These are phyloP conservation scores for Gymnodraco acuticeps DNA, from an alignment of 2,797 vertebrate species.

Conservation along the genomic window DNA sequence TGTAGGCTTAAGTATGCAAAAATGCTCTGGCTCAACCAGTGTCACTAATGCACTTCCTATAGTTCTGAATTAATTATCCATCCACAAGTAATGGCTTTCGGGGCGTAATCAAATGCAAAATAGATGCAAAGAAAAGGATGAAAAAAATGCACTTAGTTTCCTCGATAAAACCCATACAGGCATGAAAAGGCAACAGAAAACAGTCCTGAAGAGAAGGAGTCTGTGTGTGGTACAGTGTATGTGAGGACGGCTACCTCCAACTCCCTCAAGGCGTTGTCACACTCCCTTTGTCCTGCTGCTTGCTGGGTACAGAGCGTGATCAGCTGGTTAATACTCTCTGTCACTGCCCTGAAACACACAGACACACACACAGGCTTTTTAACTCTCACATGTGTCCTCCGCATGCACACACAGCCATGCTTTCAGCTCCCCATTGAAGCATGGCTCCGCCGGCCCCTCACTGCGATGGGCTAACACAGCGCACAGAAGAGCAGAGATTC, in stretches of 20 bases:
- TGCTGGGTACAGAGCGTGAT: slow-evolving; percentile 98
- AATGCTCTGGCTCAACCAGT: slow-evolving; percentile 11
- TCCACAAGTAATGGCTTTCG: slow-evolving; percentile 10
- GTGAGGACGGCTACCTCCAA: slow-evolving; percentile 89
- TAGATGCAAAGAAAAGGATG: background rate
- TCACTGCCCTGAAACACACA: slow-evolving; percentile 92
- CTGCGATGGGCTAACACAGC: slow-evolving; percentile 50
- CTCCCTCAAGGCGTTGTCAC: slow-evolving; percentile 96
- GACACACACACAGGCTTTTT: slow-evolving; percentile 49
- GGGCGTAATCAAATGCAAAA: slow-evolving; percentile 24
- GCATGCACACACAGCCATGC: slow-evolving; percentile 48
- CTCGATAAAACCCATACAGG: slow-evolving; percentile 18
- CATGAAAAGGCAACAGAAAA: slow-evolving; percentile 30
- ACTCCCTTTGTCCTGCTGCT: slow-evolving; percentile 97
- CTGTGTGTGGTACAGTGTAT: slow-evolving; percentile 31
- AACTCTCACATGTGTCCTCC: slow-evolving; percentile 56
- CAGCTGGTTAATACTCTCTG: slow-evolving; percentile 98
- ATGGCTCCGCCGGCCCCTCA: slow-evolving; percentile 45
- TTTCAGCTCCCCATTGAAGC: slow-evolving; percentile 55
- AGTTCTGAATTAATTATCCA: slow-evolving; percentile 19
- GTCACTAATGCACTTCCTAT: slow-evolving; percentile 7
- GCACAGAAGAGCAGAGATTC: slow-evolving; percentile 60
- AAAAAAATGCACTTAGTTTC: background rate
- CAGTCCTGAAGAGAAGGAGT: background rate
- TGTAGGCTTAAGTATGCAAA: slow-evolving; percentile 22